Evolutionary conservation across 2,888 invertebrate species (phyloP), one percentile per base, ranked within the genome.

Genomic region (Trichopria drosophilae): DNA sequence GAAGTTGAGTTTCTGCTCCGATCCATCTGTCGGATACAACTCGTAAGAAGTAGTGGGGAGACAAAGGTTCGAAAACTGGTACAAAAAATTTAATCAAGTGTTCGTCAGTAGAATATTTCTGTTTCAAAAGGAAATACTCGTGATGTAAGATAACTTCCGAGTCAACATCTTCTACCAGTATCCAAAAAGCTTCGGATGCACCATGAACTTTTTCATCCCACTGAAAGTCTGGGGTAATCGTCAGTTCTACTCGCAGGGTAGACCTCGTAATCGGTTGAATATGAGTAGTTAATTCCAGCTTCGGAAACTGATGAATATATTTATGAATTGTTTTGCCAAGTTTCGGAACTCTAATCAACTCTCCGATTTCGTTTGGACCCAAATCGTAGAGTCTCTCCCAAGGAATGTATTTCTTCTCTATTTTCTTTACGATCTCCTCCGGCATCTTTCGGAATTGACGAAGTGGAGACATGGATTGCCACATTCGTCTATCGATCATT

Each of bases 391-490:
- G 81, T 43, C 95, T 81, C 73, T 93, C 91, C 92, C 93, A 93
- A 0, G 93, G 91, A 72, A 93, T 90, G 72, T 90, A 91, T 66
- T 99, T 99, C 82, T 99, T 99, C 72, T 99, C 99, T 19, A 99
- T 85, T 72, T 98, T 97, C 71, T 95, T 93, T 6, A 98, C 87
- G 13, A 93, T 89, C 79, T 97, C 97, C 69, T 94, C 95, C 0
- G 94, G 98, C 85, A 97, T 95, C 74, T 96, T 98, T 59, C 91
- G 84, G 72, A 99, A 99, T 74, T 99, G 99, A 10, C 99, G 78
- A 10, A 99, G 79, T 2, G 99, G 99, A 2, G 95, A 96, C 96
- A 99, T 96, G 0, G 96, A 96, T 75, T 98, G 97, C 99, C 99
- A 99, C 96, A 98, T 97, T 23, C 98, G 82, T 1, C 94, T 84